Base-by-base conservation (phyloP, 2,797 vertebrate species). In the Alfaro cultratus region DNA sequence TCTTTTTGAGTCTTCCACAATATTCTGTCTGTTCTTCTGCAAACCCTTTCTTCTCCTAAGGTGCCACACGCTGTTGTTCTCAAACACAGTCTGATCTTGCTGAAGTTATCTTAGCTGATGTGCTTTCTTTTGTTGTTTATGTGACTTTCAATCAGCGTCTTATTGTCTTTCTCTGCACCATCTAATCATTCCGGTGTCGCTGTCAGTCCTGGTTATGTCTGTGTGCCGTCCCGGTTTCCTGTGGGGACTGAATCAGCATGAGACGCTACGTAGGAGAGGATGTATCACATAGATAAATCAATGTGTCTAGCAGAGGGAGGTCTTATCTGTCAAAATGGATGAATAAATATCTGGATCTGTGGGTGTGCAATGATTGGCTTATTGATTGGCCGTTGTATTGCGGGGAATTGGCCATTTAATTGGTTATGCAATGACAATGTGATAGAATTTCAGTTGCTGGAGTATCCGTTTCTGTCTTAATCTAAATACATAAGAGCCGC, bases 191-290 rank as follows among this genome's bases (percentile, higher is more conserved):
- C 60, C 21, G 47, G 29, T 67, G 82, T 67, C 43, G 62, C 74
- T 84, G 78, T 87, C 78, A 83, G 51, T 75, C 77, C 70, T 39
- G 34, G 80, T 78, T 78, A 29, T 73, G 55, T 81, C 72, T 53
- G 67, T 80, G 78, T 74, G 73, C 83, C 26, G 81, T 70, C 79
- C 51, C 57, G 45, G 57, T 79, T 46, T 88, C 92, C 88, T 26
- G 70, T 57, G 79, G 90, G 90, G 80, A 87, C 90, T 94, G 90
- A 93, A 91, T 95, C 92, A 91, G 94, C 92, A 90, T 34, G 8
- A 85, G 67, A 87, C 85, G 83, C 83, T 77, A 85, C 75, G 80
- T 62, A 83, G 47, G 82, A 75, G 85, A 78, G 64, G 76, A 80
- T 75, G 55, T 75, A 75, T 80, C 45, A 55, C 86, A 88, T 51